Base-by-base conservation (phyloP, 2,888 invertebrate species). In the Ceratothoa steindachneri region DNA sequence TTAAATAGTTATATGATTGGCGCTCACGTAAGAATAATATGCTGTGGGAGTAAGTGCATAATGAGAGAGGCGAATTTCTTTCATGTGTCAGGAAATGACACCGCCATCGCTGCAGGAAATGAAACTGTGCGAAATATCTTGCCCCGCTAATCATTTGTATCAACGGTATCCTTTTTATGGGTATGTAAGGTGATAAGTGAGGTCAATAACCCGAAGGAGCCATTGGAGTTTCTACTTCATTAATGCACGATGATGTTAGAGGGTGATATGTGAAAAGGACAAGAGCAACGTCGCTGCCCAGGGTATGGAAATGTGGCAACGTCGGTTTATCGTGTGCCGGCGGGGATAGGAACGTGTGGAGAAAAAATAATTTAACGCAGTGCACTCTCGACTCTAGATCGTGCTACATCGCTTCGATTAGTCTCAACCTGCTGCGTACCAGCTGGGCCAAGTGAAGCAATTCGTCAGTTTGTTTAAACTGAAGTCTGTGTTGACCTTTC, bases 271-370 rank as follows among this genome's bases (percentile, higher is more conserved):
- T 41, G 41, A 60, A 60, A 60, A 60, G 60, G 60, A 60, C 60
- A 60, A 60, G 1, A 22, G 60, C 60, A 60, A 60, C 60, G 27
- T 60, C 9, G 60, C 60, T 60, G 27, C 60, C 60, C 60, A 60
- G 19, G 60, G 60, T 60, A 60, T 60, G 24, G 27, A 51, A 51
- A 60, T 60, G 27, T 60, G 60, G 60, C 60, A 60, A 60, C 60
- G 60, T 7, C 24, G 60, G 22, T 12, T 3, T 60, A n/a, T 60
- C 19, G 27, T 60, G 27, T 24, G 60, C 60, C 60, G 60, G 60
- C 60, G 60, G 60, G 60, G 60, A 60, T 60, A 60, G 27, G 60
- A 60, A 60, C 60, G 19, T 60, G 60, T 60, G 24, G 24, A 60
- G 60, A 60, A 60, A 60, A 60, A 24, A n/a, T 12, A 24, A 24